These are phyloP conservation scores for Megastigmus dorsalis DNA, from an alignment of 2,888 invertebrate genomes.

Conservation along the genomic window DNA sequence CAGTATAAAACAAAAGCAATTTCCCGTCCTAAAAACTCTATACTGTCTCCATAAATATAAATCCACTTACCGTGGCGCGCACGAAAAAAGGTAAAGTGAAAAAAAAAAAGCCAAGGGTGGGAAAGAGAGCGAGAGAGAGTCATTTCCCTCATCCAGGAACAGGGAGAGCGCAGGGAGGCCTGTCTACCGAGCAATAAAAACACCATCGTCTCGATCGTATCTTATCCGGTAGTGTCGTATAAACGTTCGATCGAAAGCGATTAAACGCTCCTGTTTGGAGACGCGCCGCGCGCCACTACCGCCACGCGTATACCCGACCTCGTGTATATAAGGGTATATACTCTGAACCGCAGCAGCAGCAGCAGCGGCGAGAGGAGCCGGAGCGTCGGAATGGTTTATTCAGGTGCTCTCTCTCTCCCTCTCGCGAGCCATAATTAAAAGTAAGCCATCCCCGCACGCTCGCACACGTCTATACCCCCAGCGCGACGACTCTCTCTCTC, in stretches of 20 bases:
- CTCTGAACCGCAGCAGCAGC: too few relatives aligned
- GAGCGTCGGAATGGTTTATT: constrained; percentile 63
- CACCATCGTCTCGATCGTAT: constrained; percentile 50
- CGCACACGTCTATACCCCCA: background rate
- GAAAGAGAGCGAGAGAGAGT: constrained; percentile 16
- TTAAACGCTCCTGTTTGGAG: constrained; percentile 54
- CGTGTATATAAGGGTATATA: too few relatives aligned
- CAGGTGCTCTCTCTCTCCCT: constrained; percentile 60
- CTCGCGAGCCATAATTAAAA: constrained; percentile 65
- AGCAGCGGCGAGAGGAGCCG: too few relatives aligned
- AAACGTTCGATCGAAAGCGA: constrained; percentile 56
- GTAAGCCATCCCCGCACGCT: constrained; percentile 55
- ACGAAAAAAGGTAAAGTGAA: background rate
- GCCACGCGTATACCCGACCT: too few relatives aligned
- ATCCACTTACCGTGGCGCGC: constrained; percentile 47
- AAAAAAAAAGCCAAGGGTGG: background rate
- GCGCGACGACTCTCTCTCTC: background rate
- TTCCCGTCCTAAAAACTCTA: constrained; percentile 45
- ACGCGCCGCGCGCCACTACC: constrained; percentile 11
- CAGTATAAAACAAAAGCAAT: constrained; percentile 48
- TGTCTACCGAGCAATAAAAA: constrained; percentile 49
- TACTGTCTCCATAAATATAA: constrained; percentile 54
- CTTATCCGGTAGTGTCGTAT: constrained; percentile 54
- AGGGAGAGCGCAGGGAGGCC: background rate
- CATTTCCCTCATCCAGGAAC: constrained; percentile 37